Conservation (phyloP, 2,113 vertebrate genomes). For the Chionomys nivalis region DNA sequence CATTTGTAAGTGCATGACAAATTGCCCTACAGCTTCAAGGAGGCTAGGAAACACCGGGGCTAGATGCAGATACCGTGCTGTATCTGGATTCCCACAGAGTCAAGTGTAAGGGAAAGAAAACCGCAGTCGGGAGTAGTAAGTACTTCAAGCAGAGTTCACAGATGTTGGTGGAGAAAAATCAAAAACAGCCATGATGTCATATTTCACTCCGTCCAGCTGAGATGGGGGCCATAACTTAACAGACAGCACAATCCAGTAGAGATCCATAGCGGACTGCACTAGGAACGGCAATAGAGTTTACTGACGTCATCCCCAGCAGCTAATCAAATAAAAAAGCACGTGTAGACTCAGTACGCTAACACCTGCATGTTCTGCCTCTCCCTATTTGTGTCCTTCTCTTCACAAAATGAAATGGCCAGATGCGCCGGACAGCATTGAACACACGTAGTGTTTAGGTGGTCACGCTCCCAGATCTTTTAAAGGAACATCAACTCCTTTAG, state of each 20-base stretch:
- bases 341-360: not conserved
- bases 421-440: not conserved
- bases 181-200: not conserved
- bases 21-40: slow-evolving; percentile 48
- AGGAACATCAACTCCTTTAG: not conserved
- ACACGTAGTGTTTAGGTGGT: not conserved
- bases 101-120: slow-evolving; percentile 40
- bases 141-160: not conserved
- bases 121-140: not conserved
- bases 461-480: not conserved
- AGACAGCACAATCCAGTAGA: slow-evolving; percentile 44
- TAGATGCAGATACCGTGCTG: not conserved
- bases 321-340: not conserved
- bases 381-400: not conserved
- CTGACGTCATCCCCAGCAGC: not conserved
- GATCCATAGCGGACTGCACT: slow-evolving; percentile 31
- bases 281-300: not conserved
- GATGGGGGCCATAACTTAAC: not conserved
- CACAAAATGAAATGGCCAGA: not conserved
- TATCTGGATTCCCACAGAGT: slow-evolving; percentile 16
- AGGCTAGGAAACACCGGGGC: slow-evolving; percentile 42
- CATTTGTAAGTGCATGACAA: slow-evolving; percentile 67
- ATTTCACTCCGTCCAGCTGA: not conserved
- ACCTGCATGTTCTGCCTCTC: not conserved
- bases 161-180: slow-evolving; percentile 31